Evolutionary conservation across 2,888 invertebrate genomes (phyloP).

Genomic region (Amphipyra tragopoginis): DNA sequence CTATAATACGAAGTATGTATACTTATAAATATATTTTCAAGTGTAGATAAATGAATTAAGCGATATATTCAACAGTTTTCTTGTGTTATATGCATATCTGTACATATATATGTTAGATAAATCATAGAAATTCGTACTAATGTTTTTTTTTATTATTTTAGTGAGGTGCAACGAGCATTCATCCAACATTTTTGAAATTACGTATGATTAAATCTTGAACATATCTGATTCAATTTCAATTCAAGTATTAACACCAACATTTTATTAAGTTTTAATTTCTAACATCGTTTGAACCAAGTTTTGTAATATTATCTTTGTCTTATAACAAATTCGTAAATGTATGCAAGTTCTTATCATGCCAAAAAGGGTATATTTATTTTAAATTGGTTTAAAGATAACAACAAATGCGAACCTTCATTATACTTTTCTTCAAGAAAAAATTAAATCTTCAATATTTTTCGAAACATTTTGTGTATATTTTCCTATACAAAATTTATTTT

Average conservation of each 20-base stretch:
- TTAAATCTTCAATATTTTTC: background rate
- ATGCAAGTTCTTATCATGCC: too few species aligned
- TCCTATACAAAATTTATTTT: conserved; percentile 45
- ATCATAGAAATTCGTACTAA: conserved; percentile 31
- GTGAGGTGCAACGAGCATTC: conserved; percentile 52
- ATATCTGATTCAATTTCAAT: too few species aligned
- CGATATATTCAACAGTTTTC: conserved; percentile 41
- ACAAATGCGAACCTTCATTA: background rate
- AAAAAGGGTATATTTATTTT: too few species aligned
- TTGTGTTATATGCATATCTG: conserved; percentile 31
- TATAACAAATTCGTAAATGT: too few species aligned
- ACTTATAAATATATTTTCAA: conserved; percentile 31
- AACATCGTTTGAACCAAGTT: too few species aligned
- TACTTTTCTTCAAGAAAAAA: conserved; percentile 11
- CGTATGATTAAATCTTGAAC: too few species aligned
- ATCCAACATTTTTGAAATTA: background rate
- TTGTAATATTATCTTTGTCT: too few species aligned
- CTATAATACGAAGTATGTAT: conserved; percentile 46
- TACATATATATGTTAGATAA: conserved; percentile 13
- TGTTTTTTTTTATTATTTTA: conserved; percentile 26
- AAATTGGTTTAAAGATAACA: too few species aligned
- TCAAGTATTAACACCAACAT: too few species aligned
- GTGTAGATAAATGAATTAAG: conserved; percentile 44
- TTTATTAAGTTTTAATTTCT: too few species aligned
- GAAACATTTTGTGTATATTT: conserved; percentile 43